Percentiles rank a stretch among this genome's conserved stretches.
Evolutionary conservation across 2,888 invertebrate species (phyloP).

Genomic region (Pocota personata): DNA sequence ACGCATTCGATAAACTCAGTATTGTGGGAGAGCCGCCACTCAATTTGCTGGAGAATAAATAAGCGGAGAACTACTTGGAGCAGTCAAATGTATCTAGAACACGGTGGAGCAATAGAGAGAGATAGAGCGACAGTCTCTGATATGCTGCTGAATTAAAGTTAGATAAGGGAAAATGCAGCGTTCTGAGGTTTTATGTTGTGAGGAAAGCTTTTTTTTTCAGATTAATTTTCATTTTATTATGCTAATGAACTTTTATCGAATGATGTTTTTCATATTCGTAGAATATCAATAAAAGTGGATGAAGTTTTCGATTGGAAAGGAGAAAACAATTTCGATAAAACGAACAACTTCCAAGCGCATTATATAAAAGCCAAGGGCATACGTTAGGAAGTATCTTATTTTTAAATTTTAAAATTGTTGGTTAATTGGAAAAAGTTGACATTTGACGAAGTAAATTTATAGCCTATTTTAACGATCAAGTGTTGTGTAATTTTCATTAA

Average conservation of each 20-base stretch:
- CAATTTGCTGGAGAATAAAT: constrained; percentile 9
- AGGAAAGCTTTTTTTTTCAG: neutral
- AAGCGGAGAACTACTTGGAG: neutral
- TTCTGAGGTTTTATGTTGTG: neutral
- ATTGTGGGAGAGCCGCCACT: constrained; percentile 11
- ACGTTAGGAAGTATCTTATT: too few relatives aligned
- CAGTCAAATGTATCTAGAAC: constrained; percentile 7
- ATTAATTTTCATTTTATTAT: constrained; percentile 2
- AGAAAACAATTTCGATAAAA: too few relatives aligned
- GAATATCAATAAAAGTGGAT: neutral
- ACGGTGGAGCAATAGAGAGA: neutral
- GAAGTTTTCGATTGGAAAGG: too few relatives aligned
- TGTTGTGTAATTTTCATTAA: too few relatives aligned
- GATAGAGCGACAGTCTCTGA: neutral
- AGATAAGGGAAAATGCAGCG: neutral
- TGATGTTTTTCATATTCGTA: neutral
- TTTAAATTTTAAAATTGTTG: too few relatives aligned
- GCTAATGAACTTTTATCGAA: constrained; percentile 24
- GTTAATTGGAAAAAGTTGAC: too few relatives aligned
- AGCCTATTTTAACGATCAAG: too few relatives aligned
- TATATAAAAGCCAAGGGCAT: too few relatives aligned
- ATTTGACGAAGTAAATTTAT: too few relatives aligned
- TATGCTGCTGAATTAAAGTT: neutral
- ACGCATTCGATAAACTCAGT: constrained; percentile 46
- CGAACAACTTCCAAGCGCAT: too few relatives aligned